Evolutionary conservation across 1,140 invertebrate genomes (phyloP), one percentile per base, ranked within the genome.

Genomic region (Drosophila virilis): DNA sequence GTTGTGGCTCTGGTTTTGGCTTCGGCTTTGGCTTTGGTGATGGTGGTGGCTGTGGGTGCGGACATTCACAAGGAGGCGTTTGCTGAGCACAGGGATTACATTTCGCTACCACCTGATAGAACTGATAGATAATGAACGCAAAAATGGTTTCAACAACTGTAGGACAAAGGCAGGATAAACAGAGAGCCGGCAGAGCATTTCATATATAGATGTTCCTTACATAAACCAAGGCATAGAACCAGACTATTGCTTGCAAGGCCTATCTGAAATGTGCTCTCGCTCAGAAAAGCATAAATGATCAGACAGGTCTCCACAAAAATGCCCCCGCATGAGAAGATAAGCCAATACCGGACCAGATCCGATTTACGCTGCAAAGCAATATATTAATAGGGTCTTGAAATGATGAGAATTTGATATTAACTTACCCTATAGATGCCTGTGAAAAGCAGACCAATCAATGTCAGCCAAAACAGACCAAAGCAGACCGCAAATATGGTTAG

Each of bases 391-490:
- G 6, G 2, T 9, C 0, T 15, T 33, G 32, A 35, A 7, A 28
- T 28, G 1, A 6, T 35, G 0, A 22, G 13, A 1, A 4, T 1
- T 62, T 22, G 45, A 22, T 43, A 32, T 5, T 10, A 48, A n/a
- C 65, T 72, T 77, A 88, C 82, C 60, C 22, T 48, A 46, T 74
- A 69, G 33, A 86, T 82, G 8, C 82, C 82, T 10, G 68, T 8
- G 7, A 86, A n/a, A 0, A 86, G 76, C 76, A 82, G 17, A 8
- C 46, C 1, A 51, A 79, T 86, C 40, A 85, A 42, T 0, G 82
- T 59, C 6, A 81, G 1, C 82, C 82, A 85, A 17, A 86, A 86
- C 8, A 76, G 2, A 12, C 59, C 82, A 57, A 85, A 85, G 7
- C 61, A 12, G 1, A 67, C 33, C 0, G 64, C 64, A 12, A 86